Evolutionary conservation across 37 sponge, comb jelly and placozoan species (phyloP), one percentile per base, ranked within the genome.

Genomic region (Spongilla lacustris): DNA sequence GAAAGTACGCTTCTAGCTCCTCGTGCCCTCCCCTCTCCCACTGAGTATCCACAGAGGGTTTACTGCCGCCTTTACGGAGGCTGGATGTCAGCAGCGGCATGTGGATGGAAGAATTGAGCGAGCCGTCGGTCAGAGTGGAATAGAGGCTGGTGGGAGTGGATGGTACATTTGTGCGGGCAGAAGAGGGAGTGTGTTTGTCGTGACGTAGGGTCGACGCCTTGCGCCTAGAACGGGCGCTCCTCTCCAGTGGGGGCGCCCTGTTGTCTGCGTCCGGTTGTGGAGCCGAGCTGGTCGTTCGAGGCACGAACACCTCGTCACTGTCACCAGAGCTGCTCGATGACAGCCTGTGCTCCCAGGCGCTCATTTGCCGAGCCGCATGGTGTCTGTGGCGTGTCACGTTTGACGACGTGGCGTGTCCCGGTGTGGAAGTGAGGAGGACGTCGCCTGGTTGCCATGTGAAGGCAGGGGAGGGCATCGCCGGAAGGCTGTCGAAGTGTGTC

Each of bases 1-100:
- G 92, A 66, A 96, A 87, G 27, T 79, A 88, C 0, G 81, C 75
- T 67, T 84, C 68, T 77, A 95, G 50, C n/a, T 79, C 71, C 26
- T 67, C 29, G 6, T 34, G 37, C 19, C 84, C 85, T 5, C 67
- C 84, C n/a, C 79, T 79, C 23, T 36, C 84, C 87, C 93, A 85
- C 50, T 67, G 46, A 28, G 73, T 77, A 36, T 36, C 77, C 32
- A 25, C 76, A 0, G 84, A 84, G 5, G 78, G 58, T 9, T 24
- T 68, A 21, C 81, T 58, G 23, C 92, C 88, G 37, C 92, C 88
- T 26, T 81, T 87, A 3, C 94, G 84, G 36, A 81, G 69, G 27
- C 50, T 11, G 36, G 66, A 38, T 31, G 85, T 94, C 41, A 84
- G 82, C 31, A 94, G 82, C 0, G 87, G 87, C 22, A 70, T 37